Conservation (phyloP, 2,113 vertebrate species). For the Ptilonorhynchus violaceus region DNA sequence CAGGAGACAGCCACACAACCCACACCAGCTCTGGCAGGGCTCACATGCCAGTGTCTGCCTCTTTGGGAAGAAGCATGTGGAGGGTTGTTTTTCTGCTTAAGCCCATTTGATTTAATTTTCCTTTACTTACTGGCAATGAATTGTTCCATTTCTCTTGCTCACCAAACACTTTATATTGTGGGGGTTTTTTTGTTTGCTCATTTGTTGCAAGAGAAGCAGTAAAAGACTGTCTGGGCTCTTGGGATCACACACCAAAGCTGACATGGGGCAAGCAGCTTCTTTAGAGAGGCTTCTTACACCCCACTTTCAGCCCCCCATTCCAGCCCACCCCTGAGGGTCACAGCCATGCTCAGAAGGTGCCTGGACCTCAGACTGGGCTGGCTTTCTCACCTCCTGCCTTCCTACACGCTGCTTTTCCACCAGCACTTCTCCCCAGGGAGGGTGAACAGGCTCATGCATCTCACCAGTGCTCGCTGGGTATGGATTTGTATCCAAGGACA, state of each 20-base stretch:
- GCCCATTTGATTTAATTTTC: background rate
- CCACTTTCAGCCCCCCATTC: background rate
- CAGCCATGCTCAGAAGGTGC: accelerated
- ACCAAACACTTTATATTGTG: background rate
- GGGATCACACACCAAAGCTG: background rate
- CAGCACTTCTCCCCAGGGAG: background rate
- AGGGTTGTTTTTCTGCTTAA: background rate
- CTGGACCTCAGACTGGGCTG: background rate
- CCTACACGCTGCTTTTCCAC: background rate
- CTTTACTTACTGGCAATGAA: constrained; percentile 6
- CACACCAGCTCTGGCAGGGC: background rate
- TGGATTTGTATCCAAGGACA: background rate
- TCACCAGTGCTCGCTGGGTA: accelerated
- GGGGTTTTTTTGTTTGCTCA: background rate
- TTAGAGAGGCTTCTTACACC: background rate
- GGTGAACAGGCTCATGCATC: background rate
- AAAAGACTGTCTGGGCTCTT: background rate
- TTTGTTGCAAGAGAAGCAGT: background rate
- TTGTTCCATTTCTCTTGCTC: background rate
- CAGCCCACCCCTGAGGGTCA: background rate
- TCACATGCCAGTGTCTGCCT: background rate
- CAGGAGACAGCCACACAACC: background rate
- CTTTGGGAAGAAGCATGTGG: background rate
- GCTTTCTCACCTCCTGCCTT: background rate
- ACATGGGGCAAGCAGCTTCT: accelerated